Evolutionary conservation across 2,888 invertebrate species (phyloP).

Genomic region (Drosophila rubida): DNA sequence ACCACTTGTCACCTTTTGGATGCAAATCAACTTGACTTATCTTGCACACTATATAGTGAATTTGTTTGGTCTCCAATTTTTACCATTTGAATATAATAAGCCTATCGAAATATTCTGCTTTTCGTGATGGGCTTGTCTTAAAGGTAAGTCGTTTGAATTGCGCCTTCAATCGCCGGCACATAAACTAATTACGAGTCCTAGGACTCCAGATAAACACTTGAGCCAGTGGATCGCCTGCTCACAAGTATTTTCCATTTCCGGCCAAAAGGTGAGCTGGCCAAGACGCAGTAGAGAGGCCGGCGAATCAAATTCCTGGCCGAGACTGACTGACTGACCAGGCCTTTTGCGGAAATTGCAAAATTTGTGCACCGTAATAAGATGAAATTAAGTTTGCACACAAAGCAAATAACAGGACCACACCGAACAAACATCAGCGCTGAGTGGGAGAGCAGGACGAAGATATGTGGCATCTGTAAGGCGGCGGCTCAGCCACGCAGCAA

Average conservation of each 20-base stretch:
- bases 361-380: conserved; percentile 79
- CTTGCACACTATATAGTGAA: too few relatives aligned
- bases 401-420: conserved; percentile 44
- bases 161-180: conserved; percentile 1
- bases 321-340: conserved; percentile 49
- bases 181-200: conserved; percentile 51
- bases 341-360: conserved; percentile 76
- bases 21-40: too few relatives aligned
- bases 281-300: conserved; percentile 22
- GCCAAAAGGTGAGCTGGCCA: conserved; percentile 34
- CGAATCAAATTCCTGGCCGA: conserved; percentile 3
- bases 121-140: neutral
- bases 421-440: conserved; percentile 52
- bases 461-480: conserved; percentile 27
- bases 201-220: conserved; percentile 59
- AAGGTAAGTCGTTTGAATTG: conserved; percentile 3
- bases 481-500: conserved; percentile 72
- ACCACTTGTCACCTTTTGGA: too few relatives aligned
- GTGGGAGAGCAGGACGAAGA: conserved; percentile 13
- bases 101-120: neutral
- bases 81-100: too few relatives aligned
- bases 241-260: conserved; percentile 73
- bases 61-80: too few relatives aligned
- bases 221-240: conserved; percentile 21
- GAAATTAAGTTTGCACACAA: conserved; percentile 76